These are phyloP conservation scores for Orientallactaga sibirica DNA, from an alignment of 2,797 vertebrate species.

Conservation along the genomic window DNA sequence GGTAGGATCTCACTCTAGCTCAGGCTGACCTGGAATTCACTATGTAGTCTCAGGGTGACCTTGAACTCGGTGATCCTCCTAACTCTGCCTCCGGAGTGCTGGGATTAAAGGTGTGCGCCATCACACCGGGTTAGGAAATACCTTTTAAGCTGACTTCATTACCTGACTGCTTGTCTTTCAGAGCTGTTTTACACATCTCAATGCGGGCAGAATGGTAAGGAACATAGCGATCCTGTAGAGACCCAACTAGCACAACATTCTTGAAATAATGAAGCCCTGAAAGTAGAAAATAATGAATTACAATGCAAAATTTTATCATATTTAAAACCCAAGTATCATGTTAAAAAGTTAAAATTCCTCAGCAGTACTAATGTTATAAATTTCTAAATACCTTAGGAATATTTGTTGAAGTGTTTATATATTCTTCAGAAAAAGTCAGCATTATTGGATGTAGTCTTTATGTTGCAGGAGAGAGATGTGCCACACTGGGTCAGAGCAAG, in stretches of 20 bases:
- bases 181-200: constrained; percentile 99
- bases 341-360: constrained; percentile 45
- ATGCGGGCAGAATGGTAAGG: constrained; percentile 99
- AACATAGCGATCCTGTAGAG: constrained; percentile 98
- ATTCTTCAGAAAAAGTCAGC: background rate
- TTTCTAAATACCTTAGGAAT: constrained; percentile 32
- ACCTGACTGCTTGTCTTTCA: constrained; percentile 99
- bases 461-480: background rate
- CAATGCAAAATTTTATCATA: constrained; percentile 58
- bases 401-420: constrained; percentile 23
- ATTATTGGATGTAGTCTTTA: background rate
- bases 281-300: constrained; percentile 69
- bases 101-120: no score
- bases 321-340: constrained; percentile 43
- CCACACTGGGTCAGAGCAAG: background rate
- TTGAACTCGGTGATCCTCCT: no score
- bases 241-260: constrained; percentile 98
- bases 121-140: background rate
- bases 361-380: constrained; percentile 9
- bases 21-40: no score
- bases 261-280: constrained; percentile 98
- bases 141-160: constrained; percentile 69
- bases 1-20: no score
- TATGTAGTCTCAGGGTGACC: no score
- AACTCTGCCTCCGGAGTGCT: no score